These are phyloP conservation scores for Spodoptera frugiperda DNA, from an alignment of 1,140 invertebrate genomes.

Conservation along the genomic window DNA sequence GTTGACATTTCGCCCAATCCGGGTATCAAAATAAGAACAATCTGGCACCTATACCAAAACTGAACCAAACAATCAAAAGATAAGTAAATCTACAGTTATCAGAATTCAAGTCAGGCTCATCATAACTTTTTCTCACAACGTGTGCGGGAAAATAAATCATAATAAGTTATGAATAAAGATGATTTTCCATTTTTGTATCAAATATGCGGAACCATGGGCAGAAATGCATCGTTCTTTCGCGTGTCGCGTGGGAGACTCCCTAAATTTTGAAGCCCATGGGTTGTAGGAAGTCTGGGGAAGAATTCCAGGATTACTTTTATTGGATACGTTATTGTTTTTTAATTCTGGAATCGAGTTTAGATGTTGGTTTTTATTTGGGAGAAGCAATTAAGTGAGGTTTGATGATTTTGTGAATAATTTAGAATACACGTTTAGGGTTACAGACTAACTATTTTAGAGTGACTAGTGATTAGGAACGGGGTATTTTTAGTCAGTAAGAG, in stretches of 20 bases:
- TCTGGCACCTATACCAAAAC: no score
- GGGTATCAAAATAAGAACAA: no score
- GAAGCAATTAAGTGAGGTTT: no score
- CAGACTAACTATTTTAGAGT: no score
- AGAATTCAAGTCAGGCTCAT: no score
- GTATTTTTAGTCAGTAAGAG: no score
- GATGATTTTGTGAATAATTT: background rate
- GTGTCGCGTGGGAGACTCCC: constrained; percentile 44
- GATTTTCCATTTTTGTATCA: background rate
- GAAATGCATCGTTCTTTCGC: background rate
- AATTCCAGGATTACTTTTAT: constrained; percentile 19
- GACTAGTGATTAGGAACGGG: no score
- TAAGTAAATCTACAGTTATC: no score
- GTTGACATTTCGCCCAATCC: no score
- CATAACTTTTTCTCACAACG: no score
- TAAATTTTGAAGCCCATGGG: constrained; percentile 41
- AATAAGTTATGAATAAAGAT: constrained; percentile 28
- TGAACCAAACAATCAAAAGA: no score
- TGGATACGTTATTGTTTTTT: constrained; percentile 18
- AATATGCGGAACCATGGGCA: constrained; percentile 42
- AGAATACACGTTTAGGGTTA: background rate
- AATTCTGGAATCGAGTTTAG: background rate
- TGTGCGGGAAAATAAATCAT: constrained; percentile 8
- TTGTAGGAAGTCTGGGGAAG: constrained; percentile 33
- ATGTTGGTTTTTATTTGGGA: background rate